Base-by-base conservation (phyloP, 2,888 invertebrate genomes). In the Heliconius erato region DNA sequence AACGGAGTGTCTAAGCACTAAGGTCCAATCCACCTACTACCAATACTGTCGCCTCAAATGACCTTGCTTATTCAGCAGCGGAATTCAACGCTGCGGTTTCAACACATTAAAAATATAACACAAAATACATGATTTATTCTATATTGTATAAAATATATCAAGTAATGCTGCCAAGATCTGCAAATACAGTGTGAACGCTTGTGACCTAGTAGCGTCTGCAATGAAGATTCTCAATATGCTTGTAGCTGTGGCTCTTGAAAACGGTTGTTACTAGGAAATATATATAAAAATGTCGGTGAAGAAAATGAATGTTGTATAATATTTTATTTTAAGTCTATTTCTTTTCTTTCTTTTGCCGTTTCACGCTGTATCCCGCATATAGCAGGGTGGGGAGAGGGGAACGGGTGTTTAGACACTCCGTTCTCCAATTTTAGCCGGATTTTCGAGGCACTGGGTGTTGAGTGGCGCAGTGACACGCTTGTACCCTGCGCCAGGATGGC, bases 211-310 rank as follows among this genome's bases (percentile, higher is more conserved):
- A 35, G 59, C 35, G 63, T 76, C 35, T 76, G 32, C 76, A 63
- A n/a, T 63, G 59, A 63, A 76, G 59, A 76, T 59, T 32, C 76
- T 76, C 63, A 63, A 76, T 76, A 76, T n/a, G 63, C 16, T 76
- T 76, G 59, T 49, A 32, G 59, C 59, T 59, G 32, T 28, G 32
- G 63, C n/a, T 63, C 76, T 35, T 16, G 63, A 74, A 59, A n/a
- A 14, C n/a, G 76, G 59, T 76, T 76, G 63, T 35, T 76, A 76
- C 63, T 76, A 2, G 16, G 19, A 76, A 63, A 76, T 35, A 76
- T 76, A 76, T 63, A 76, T 72, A 72, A 32, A 59, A 32, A 74
- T 74, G 59, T 59, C 59, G n/a, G 74, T 32, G 59, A 59, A 35
- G 54, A 74, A 59, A 74, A 74, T 74, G 5, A 59, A 59, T 74